A percentile compares a stretch with the other conserved stretches of the same genome.
These are phyloP conservation scores for Pseudorectes ferrugineus DNA, from an alignment of 2,113 vertebrate genomes.

Conservation along the genomic window DNA sequence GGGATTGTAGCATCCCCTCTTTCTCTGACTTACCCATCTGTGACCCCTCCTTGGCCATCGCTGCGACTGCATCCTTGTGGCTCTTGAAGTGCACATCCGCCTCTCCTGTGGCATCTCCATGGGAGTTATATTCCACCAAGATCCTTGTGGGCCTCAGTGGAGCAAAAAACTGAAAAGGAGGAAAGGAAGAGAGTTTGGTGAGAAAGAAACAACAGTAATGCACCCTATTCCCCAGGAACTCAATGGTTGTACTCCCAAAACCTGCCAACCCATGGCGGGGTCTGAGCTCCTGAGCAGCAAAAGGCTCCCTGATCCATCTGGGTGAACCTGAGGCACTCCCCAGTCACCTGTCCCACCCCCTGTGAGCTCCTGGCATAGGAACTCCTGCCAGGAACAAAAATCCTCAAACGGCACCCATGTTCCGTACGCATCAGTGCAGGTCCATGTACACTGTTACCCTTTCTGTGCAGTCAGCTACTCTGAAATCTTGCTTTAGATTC, in stretches of 20 bases:
- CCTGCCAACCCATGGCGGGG: rapidly evolving
- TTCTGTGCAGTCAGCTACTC: background rate
- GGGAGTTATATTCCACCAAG: conserved; percentile 78
- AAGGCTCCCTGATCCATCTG: too few relatives aligned
- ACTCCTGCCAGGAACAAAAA: background rate
- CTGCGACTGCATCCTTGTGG: conserved; percentile 75
- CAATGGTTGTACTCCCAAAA: background rate
- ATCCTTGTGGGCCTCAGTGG: conserved; percentile 81
- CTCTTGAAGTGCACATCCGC: conserved; percentile 81
- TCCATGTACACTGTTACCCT: rapidly evolving
- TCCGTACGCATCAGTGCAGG: rapidly evolving
- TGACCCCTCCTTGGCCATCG: conserved; percentile 84
- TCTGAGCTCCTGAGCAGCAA: background rate
- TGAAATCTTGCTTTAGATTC: background rate
- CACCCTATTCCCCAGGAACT: rapidly evolving
- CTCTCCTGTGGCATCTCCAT: conserved; percentile 79
- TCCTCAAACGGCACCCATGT: rapidly evolving
- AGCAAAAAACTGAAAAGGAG: conserved; percentile 81
- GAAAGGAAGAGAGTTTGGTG: background rate
- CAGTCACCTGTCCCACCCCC: too few relatives aligned
- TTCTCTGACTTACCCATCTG: conserved; percentile 78
- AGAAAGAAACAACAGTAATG: background rate
- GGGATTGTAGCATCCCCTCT: rapidly evolving
- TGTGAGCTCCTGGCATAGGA: background rate
- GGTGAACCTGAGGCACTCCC: background rate